These are phyloP conservation scores for Cheilosia variabilis DNA, from an alignment of 2,888 invertebrate genomes.

Conservation along the genomic window DNA sequence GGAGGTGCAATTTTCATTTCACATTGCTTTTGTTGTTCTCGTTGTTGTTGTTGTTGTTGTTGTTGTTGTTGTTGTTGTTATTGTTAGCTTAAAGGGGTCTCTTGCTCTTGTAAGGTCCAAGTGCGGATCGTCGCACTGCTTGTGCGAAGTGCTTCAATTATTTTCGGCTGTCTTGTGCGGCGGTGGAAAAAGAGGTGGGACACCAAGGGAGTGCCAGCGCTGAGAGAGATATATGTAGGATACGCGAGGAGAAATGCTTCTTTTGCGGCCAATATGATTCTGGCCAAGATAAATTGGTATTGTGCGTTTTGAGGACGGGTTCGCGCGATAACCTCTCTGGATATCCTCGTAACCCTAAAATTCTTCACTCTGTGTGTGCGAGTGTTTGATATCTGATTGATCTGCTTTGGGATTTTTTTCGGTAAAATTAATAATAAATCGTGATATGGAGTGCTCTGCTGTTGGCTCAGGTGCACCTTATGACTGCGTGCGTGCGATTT, in stretches of 20 bases:
- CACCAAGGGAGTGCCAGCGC: slow-evolving; percentile 70
- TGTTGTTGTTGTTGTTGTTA: slow-evolving; percentile 43
- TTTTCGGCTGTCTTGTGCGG: slow-evolving; percentile 71
- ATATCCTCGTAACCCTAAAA: slow-evolving; percentile 69
- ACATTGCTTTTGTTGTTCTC: too few species aligned
- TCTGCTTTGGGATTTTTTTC: slow-evolving; percentile 64
- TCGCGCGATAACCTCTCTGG: slow-evolving; percentile 73
- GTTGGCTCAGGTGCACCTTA: slow-evolving; percentile 34
- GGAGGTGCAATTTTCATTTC: slow-evolving; percentile 75
- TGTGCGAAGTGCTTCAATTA: slow-evolving; percentile 75
- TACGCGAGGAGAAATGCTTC: slow-evolving; percentile 44
- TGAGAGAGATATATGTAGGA: slow-evolving; percentile 40
- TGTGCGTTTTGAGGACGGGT: slow-evolving; percentile 73
- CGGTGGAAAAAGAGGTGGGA: slow-evolving; percentile 48
- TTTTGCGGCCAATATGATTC: slow-evolving; percentile 73
- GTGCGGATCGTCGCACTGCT: slow-evolving; percentile 70
- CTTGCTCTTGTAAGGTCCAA: slow-evolving; percentile 16
- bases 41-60: slow-evolving; percentile 30
- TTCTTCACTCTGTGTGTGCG: slow-evolving; percentile 26
- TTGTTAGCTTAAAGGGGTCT: slow-evolving; percentile 2
- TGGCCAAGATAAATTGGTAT: slow-evolving; percentile 73
- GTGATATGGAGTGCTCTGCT: slow-evolving; percentile 56
- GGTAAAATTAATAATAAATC: slow-evolving; percentile 73
- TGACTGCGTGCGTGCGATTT: slow-evolving; percentile 40
- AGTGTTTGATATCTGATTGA: slow-evolving; percentile 70